Evolutionary conservation across 1,140 invertebrate species (phyloP).

Genomic region (Limonius californicus): DNA sequence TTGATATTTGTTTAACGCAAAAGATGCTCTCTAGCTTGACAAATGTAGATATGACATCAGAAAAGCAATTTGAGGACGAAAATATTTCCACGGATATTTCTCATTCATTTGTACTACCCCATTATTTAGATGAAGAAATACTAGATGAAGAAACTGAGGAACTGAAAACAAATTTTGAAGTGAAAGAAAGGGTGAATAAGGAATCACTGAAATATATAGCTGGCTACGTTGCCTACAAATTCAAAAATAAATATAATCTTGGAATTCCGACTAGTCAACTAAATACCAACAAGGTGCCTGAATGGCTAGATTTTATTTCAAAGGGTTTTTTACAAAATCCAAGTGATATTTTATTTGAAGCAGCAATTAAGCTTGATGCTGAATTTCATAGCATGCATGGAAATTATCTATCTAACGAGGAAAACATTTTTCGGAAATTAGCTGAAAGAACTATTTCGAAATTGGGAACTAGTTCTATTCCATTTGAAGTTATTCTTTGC

Average conservation of each 20-base stretch:
- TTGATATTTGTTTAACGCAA: background rate
- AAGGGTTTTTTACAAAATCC: conserved; percentile 6
- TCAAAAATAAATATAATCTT: background rate
- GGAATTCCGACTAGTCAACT: background rate
- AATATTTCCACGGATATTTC: background rate
- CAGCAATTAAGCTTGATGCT: conserved; percentile 10
- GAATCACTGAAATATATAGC: conserved; percentile 24
- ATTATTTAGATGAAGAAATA: background rate
- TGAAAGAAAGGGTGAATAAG: conserved; percentile 17
- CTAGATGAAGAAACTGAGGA: background rate
- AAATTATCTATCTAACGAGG: background rate
- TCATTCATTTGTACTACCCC: background rate
- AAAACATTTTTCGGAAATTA: conserved; percentile 15
- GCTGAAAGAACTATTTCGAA: background rate
- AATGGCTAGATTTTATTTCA: conserved; percentile 8
- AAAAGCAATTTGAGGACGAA: background rate
- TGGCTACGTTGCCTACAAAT: background rate
- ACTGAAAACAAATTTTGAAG: conserved; percentile 16
- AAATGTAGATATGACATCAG: background rate
- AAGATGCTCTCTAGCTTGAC: background rate
- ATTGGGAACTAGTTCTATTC: background rate
- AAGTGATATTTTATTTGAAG: background rate
- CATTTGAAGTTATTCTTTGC: conserved; percentile 9
- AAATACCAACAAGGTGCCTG: background rate
- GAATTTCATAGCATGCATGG: conserved; percentile 3